phyloP scores from a whole-genome alignment of 2,113 vertebrate genomes.

The Hydrochoerus hydrochaeris region DNA sequence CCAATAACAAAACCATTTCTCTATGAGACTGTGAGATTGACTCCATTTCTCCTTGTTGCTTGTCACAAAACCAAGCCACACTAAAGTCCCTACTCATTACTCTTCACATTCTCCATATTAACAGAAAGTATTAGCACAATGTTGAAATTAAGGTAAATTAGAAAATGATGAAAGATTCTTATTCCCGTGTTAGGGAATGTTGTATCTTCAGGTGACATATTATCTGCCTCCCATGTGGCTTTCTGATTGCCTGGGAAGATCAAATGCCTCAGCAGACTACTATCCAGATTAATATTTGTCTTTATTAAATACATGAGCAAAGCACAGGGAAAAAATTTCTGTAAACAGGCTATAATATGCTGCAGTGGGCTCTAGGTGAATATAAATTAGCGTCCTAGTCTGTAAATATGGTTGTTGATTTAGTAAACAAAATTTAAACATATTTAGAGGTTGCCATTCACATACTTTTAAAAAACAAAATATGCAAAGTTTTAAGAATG shows the following conservation, averaged over 20 bases:
- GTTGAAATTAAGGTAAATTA: not conserved
- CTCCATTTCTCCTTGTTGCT: not conserved
- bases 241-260: not conserved
- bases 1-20: not conserved
- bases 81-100: not conserved
- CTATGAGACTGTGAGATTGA: not conserved
- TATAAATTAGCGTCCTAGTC: not conserved
- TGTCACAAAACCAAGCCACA: not conserved
- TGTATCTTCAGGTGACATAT: not conserved
- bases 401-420: not conserved
- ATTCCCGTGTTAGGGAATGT: not conserved
- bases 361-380: not conserved
- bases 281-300: not conserved
- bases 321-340: not conserved
- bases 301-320: not conserved
- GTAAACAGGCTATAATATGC: not conserved
- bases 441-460: not conserved
- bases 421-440: not conserved
- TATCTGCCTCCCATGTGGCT: not conserved
- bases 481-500: not conserved
- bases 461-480: not conserved
- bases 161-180: not conserved
- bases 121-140: not conserved
- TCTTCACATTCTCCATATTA: not conserved
- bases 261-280: not conserved